These are phyloP conservation scores for Luperina testacea DNA, from an alignment of 2,888 invertebrate genomes.

Conservation along the genomic window DNA sequence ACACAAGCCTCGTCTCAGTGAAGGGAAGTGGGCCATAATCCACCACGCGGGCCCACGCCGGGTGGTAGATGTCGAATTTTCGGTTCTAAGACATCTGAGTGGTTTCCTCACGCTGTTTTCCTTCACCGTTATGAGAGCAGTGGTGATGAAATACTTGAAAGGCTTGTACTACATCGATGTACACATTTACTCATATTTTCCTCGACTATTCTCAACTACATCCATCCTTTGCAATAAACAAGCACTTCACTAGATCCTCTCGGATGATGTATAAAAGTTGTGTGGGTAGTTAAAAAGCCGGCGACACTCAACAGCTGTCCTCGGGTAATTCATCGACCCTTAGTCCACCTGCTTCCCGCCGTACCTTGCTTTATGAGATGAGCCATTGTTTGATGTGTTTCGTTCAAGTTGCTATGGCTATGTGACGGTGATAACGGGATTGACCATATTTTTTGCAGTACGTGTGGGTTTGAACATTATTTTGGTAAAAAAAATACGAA, in stretches of 20 bases:
- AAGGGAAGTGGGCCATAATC: neutral
- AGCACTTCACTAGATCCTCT: constrained; percentile 28
- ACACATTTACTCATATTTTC: neutral
- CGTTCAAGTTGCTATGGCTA: constrained; percentile 15
- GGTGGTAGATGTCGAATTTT: neutral
- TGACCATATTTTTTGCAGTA: neutral
- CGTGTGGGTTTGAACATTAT: neutral
- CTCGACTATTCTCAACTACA: neutral
- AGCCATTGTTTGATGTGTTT: constrained; percentile 48
- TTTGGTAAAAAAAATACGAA: no score
- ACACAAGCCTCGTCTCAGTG: neutral
- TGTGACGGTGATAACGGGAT: constrained; percentile 5
- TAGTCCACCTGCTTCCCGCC: constrained; percentile 81
- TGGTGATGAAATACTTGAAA: neutral
- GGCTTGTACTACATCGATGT: neutral
- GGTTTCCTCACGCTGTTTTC: neutral
- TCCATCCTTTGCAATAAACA: constrained; percentile 31
- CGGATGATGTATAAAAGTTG: constrained; percentile 51
- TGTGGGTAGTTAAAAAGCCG: constrained; percentile 68
- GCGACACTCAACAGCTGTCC: constrained; percentile 63
- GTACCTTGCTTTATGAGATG: constrained; percentile 44
- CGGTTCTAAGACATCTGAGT: neutral
- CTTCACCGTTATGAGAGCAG: neutral
- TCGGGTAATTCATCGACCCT: constrained; percentile 77
- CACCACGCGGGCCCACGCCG: neutral